These are phyloP conservation scores for Calameuta idolon DNA, from an alignment of 2,888 invertebrate species.

Conservation along the genomic window DNA sequence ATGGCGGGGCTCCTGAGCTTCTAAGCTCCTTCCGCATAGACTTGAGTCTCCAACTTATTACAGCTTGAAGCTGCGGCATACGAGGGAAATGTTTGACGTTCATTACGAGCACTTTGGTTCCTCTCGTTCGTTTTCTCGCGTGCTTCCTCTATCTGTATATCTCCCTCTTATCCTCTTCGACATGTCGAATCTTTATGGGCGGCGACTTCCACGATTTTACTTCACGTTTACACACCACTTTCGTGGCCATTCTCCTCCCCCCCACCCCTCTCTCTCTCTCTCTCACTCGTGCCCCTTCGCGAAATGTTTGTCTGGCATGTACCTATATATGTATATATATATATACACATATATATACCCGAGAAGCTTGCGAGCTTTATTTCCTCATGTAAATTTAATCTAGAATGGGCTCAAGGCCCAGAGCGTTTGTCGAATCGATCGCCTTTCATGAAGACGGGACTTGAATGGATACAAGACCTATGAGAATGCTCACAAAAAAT, in stretches of 20 bases:
- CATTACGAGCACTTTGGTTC: not conserved
- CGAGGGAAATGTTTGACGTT: slow-evolving; percentile 10
- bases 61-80: not conserved
- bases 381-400: not conserved
- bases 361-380: not conserved
- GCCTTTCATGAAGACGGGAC: not conserved
- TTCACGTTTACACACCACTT: not conserved
- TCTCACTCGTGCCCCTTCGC: not conserved
- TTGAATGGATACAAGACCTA: not conserved
- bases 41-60: not conserved
- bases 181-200: not conserved
- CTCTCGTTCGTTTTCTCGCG: not conserved
- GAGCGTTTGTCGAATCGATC: slow-evolving; percentile 3
- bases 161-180: not conserved
- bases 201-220: not conserved
- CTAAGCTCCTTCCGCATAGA: slow-evolving; percentile 1
- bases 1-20: slow-evolving; percentile 14
- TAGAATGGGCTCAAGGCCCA: not conserved
- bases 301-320: not conserved
- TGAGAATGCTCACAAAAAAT: not conserved
- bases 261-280: not conserved
- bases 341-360: too few relatives aligned
- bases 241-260: not conserved
- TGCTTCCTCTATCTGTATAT: not conserved
- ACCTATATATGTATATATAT: too few relatives aligned